Base-by-base conservation (phyloP, 1,140 invertebrate genomes). In the Archegozetes longisetosus region DNA sequence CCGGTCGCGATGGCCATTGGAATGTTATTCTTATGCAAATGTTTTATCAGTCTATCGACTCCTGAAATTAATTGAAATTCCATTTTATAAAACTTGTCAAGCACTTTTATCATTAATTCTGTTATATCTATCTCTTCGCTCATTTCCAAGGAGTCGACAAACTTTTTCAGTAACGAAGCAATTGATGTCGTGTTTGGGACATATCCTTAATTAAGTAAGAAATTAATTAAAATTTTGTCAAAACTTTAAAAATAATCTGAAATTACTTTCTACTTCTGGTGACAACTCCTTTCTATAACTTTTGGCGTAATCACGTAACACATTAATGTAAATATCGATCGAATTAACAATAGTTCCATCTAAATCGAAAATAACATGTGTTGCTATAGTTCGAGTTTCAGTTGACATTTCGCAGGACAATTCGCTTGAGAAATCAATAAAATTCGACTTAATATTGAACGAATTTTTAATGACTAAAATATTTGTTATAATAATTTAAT, bases 271-370 rank as follows among this genome's bases (percentile, higher is more conserved):
- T n/a, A n/a, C n/a, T n/a, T n/a, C n/a, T n/a, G n/a, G n/a, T n/a
- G n/a, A n/a, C n/a, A n/a, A n/a, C n/a, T n/a, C n/a, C n/a, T n/a
- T n/a, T n/a, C n/a, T n/a, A n/a, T n/a, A n/a, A n/a, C n/a, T n/a
- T n/a, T n/a, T n/a, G n/a, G n/a, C n/a, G n/a, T 20, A 17, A 29
- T 26, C 32, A 29, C 29, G 27, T 13, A 59, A 25, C 22, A 58
- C 13, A 13, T 32, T 25, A n/a, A 26, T n/a, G 28, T 32, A 1
- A n/a, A 4, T 2, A 50, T 57, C 55, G 23, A 57, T 48, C 12
- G 40, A 85, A 85, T 85, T 79, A 81, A 80, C 72, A 84, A 76
- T 22, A 82, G 66, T 60, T 12, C 63, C 63, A 53, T 64, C 63
- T 24, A 62, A 53, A 50, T 64, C 63, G 46, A 64, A 64, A 1